These are phyloP conservation scores for Thamnophis sirtalis DNA, from an alignment of 2,113 vertebrate genomes.

Conservation along the genomic window DNA sequence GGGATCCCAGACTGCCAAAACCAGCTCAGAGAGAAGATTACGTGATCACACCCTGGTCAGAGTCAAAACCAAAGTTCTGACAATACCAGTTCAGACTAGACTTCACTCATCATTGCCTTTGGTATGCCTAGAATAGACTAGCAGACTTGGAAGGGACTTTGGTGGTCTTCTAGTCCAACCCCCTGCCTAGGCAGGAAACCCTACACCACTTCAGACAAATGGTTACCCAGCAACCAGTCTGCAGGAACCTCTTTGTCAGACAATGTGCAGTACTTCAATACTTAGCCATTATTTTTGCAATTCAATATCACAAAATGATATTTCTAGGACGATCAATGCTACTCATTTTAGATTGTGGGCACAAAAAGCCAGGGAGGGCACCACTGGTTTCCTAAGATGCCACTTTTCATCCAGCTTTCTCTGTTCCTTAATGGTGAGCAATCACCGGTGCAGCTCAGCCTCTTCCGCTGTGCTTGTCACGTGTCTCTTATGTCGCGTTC, in stretches of 20 bases:
- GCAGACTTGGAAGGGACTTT: too few species aligned
- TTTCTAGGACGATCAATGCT: neutral
- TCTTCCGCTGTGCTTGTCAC: neutral
- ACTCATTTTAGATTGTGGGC: neutral
- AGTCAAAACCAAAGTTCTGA: constrained; percentile 52
- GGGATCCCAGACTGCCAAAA: constrained; percentile 19
- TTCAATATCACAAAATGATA: neutral
- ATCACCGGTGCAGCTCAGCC: neutral
- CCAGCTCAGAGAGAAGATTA: constrained; percentile 83
- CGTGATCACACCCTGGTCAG: constrained; percentile 74
- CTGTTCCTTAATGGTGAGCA: neutral
- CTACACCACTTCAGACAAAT: too few species aligned
- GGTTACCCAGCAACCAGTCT: neutral
- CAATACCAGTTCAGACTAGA: constrained; percentile 77
- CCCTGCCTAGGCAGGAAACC: too few species aligned
- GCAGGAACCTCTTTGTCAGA: neutral
- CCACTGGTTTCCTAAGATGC: neutral
- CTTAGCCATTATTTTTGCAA: neutral
- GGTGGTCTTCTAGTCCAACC: too few species aligned
- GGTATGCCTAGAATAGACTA: neutral
- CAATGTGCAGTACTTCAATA: neutral
- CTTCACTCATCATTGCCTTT: constrained; percentile 76
- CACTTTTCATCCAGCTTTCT: neutral
- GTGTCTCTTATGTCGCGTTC: neutral
- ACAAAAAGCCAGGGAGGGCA: neutral